Evolutionary conservation across 2,888 invertebrate species (phyloP), one percentile per base, ranked within the genome.

Genomic region (Carcina quercana): DNA sequence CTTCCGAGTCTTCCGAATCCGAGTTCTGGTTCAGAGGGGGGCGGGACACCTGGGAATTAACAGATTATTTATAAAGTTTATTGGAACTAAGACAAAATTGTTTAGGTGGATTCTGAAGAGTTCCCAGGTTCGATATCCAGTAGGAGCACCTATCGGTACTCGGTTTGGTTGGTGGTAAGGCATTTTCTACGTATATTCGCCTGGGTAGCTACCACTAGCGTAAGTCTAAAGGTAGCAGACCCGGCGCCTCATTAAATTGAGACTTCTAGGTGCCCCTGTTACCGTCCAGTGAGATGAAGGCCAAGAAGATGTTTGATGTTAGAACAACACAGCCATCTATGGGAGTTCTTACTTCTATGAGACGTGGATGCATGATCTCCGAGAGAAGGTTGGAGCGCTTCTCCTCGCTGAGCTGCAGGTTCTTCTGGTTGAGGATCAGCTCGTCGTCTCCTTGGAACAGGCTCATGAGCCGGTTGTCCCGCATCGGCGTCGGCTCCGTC

Each of bases 1-100:
- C 75, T 35, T 82, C 83, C 0, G 82, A 82, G 11, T 84, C 84
- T 42, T 80, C 84, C 0, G 83, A 83, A 35, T 84, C 83, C 0
- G 82, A 80, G 32, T 68, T 40, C 12, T 70, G 76, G 0, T n/a
- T 63, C 20, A 67, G 31, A 1, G 64, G 68, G 0, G 70, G 74
- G 0, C 75, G 61, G 0, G 68, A 41, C 0, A 72, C 72, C 80
- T 80, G 47, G 0, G 36, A 43, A 28, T 1, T 26, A 17, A 7
- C 1, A 3, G 25, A 15, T 22, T 17, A 14, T 15, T 26, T 24
- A 15, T n/a, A n/a, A n/a, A n/a, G n/a, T n/a, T n/a, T n/a, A n/a
- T n/a, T n/a, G n/a, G n/a, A n/a, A n/a, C n/a, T n/a, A n/a, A n/a
- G n/a, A n/a, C n/a, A n/a, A n/a, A n/a, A n/a, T n/a, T n/a, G n/a